Evolutionary conservation across 1,140 invertebrate species (phyloP), one percentile per base, ranked within the genome.

Genomic region (Dinoponera quadriceps): DNA sequence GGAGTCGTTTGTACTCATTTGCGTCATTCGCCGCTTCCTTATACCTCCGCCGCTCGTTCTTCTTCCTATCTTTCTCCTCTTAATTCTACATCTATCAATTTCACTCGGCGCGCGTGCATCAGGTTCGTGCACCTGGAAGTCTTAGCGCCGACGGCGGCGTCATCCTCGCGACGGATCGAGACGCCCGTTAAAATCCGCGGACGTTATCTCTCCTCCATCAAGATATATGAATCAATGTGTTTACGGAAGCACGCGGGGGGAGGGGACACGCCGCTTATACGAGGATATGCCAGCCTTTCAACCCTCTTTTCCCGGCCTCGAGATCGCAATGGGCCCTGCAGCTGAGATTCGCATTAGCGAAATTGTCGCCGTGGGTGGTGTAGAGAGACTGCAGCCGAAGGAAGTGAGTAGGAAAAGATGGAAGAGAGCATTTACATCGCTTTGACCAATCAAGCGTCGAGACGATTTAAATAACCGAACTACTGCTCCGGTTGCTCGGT

Each of bases 381-480:
- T 29, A 78, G 55, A 7, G 16, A 44, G 80, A 75, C 66, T 65
- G 62, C 29, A 65, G 33, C 20, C 54, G 59, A 48, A 44, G 68
- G 49, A 14, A 29, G 20, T 22, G 22, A 48, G 27, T 20, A n/a
- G 48, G 63, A 54, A 48, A 38, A 73, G 54, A 85, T 62, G 77
- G 60, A 82, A 77, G 65, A 9, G 44, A 78, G 82, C 84, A 89
- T 89, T 89, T 86, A 89, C 87, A 89, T 89, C 55, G 87, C 88
- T 89, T 89, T 89, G 88, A 89, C 81, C 88, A 89, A 89, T 89
- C 88, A 89, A 83, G 44, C 84, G 71, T 88, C 75, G 83, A 49
- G 68, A 82, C 75, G 68, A 89, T 89, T 89, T 89, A 89, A 89
- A 89, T 89, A 89, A 89, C 87, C 77, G 82, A 89, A 89, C 88